A percentile compares a stretch with the other conserved stretches of the same genome.
Conservation (phyloP, 1,140 invertebrate genomes). For the Drosophila melanogaster region DNA sequence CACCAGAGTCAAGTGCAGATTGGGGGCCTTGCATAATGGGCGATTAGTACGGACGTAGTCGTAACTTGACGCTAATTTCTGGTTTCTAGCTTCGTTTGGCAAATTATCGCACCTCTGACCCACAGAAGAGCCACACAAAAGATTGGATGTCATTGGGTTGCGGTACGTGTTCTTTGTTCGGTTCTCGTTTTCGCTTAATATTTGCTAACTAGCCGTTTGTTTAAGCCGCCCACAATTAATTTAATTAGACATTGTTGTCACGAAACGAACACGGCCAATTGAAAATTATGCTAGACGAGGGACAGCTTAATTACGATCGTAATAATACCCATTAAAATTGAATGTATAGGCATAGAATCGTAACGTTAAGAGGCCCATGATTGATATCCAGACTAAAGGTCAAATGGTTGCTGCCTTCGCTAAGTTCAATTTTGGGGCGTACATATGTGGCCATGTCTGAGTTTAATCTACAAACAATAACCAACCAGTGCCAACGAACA, state of each 20-base stretch:
- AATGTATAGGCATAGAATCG: neutral
- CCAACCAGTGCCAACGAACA: constrained; percentile 8
- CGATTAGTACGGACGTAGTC: constrained; percentile 25
- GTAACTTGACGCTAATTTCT: constrained; percentile 50
- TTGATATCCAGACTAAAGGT: neutral
- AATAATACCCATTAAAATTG: neutral
- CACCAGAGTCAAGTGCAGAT: constrained; percentile 9
- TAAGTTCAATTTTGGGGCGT: constrained; percentile 33
- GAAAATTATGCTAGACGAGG: constrained; percentile 37
- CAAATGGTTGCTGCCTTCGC: neutral
- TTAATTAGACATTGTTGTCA: constrained; percentile 57
- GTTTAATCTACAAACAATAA: constrained; percentile 57
- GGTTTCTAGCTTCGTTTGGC: constrained; percentile 30
- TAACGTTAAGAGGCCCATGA: neutral
- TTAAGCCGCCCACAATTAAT: constrained; percentile 48
- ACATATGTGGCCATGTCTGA: constrained; percentile 21
- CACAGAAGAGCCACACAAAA: constrained; percentile 27
- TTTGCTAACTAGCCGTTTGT: constrained; percentile 20
- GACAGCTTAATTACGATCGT: constrained; percentile 44
- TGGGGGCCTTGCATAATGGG: constrained; percentile 32
- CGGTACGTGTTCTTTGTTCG: constrained; percentile 42
- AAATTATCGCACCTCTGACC: constrained; percentile 52
- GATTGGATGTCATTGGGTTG: constrained; percentile 5
- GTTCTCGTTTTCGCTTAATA: constrained; percentile 10
- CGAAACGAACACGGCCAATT: constrained; percentile 24